A percentile compares a stretch with the other conserved stretches of the same genome.
Evolutionary conservation across 2,888 invertebrate genomes (phyloP).

Genomic region (Oscheius sp.): DNA sequence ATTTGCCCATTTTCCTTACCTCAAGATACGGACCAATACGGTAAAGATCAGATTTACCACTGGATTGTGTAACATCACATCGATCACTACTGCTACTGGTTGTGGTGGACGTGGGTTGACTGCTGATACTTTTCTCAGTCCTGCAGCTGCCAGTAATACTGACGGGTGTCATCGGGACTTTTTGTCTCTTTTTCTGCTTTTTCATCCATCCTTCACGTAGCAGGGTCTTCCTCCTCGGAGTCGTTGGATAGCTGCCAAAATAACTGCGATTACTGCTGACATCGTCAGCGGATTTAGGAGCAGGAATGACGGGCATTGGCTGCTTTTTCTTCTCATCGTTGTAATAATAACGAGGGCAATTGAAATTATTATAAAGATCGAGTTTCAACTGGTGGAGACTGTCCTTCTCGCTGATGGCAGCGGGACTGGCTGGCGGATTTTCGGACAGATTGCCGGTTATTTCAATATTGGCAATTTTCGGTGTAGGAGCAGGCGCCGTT

Average conservation of each 20-base stretch:
- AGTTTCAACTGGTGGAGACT: neutral
- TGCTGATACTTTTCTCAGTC: too few relatives aligned
- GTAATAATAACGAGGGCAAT: neutral
- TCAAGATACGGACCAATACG: too few relatives aligned
- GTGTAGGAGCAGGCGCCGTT: neutral
- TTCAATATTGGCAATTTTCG: too few relatives aligned
- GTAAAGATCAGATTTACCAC: too few relatives aligned
- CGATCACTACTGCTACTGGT: too few relatives aligned
- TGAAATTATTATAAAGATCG: neutral
- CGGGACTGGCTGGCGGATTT: neutral
- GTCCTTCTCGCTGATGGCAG: neutral
- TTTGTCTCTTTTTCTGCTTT: neutral
- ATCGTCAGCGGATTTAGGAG: neutral
- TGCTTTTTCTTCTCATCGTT: neutral
- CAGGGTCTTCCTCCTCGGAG: conserved; percentile 1
- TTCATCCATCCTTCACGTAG: neutral
- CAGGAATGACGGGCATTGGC: neutral
- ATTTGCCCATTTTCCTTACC: too few relatives aligned
- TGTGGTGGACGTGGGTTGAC: too few relatives aligned
- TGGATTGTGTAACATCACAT: too few relatives aligned
- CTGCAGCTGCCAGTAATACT: too few relatives aligned
- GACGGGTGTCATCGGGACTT: neutral
- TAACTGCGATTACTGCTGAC: neutral
- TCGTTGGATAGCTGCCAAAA: neutral
- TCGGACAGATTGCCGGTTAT: neutral